Conservation (phyloP, 2,113 vertebrate species). For the Cepphus grylle region DNA sequence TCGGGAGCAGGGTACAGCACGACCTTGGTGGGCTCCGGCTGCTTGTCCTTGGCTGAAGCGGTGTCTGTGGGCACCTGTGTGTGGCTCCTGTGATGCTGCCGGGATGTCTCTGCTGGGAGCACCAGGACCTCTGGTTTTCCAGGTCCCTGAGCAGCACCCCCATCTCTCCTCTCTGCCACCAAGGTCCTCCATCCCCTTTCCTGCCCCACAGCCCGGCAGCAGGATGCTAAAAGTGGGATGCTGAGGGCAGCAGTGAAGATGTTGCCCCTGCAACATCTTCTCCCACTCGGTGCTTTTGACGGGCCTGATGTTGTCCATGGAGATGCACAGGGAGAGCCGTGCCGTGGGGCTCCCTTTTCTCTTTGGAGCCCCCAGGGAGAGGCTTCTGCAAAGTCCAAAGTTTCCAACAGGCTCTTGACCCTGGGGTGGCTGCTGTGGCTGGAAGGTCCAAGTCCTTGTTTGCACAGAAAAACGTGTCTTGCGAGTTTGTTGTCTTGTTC, state of each 20-base stretch:
- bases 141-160: not conserved
- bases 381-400: constrained; percentile 13
- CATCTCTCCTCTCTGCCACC: not conserved
- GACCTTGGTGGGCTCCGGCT: not conserved
- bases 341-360: not conserved
- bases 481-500: not conserved
- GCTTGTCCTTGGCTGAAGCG: not conserved
- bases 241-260: not conserved
- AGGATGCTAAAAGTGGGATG: not conserved
- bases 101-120: not conserved
- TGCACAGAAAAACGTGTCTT: constrained; percentile 23
- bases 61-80: not conserved
- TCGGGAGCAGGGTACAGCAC: not conserved
- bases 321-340: not conserved
- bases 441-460: constrained; percentile 61
- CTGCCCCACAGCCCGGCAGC: not conserved
- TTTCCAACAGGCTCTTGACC: not conserved
- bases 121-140: not conserved
- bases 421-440: not conserved
- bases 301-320: not conserved
- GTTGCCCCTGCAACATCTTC: fast-evolving
- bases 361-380: not conserved
- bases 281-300: not conserved
- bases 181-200: not conserved
- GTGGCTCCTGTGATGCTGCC: not conserved